A percentile compares a stretch with the other conserved stretches of the same genome.
Conservation (phyloP, 1,140 invertebrate species). For the Rhopalosiphum padi region DNA sequence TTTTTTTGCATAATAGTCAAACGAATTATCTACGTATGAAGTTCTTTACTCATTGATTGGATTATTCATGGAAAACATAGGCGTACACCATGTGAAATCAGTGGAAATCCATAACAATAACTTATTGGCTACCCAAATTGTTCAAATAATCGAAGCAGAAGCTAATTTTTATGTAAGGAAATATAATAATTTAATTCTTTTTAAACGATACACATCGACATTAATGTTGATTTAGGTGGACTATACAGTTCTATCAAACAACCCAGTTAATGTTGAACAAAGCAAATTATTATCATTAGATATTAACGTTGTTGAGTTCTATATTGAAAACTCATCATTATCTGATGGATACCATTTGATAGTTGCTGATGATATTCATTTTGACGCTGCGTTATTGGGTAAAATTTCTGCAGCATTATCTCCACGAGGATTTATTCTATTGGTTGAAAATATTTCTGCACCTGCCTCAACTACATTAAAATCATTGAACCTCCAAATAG, state of each 20-base stretch:
- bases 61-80: conserved; percentile 50
- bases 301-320: background rate
- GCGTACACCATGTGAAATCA: background rate
- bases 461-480: background rate
- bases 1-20: background rate
- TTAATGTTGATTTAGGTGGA: background rate
- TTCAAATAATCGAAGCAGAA: conserved; percentile 49
- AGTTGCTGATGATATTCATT: conserved; percentile 1
- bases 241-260: conserved; percentile 28
- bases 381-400: background rate
- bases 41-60: conserved; percentile 33
- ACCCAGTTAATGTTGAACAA: background rate
- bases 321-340: conserved; percentile 16
- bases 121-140: background rate
- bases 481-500: background rate
- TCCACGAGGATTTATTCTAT: conserved; percentile 35
- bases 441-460: background rate
- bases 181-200: background rate
- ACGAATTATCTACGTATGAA: conserved; percentile 9
- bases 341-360: conserved; percentile 33
- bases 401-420: conserved; percentile 13
- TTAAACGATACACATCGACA: background rate
- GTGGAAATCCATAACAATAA: conserved; percentile 29
- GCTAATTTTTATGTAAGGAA: conserved; percentile 35
- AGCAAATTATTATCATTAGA: conserved; percentile 33